Evolutionary conservation across 30 jellyfish, hydroid and myxozoan species (phyloP), one percentile per base, ranked within the genome.

Genomic region (Nemopilema nomurai): DNA sequence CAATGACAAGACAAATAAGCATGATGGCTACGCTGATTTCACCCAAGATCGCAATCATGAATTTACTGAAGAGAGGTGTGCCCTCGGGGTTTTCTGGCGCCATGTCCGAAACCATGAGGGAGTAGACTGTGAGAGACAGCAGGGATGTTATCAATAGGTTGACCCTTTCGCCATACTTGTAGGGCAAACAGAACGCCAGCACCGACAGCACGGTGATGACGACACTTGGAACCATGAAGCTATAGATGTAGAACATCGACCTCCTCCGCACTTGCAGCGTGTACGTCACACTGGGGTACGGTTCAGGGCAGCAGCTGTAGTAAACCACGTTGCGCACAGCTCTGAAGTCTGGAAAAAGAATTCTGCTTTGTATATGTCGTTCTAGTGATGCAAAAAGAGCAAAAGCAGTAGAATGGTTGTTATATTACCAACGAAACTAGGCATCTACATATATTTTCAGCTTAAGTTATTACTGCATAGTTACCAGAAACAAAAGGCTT

Each of bases 291-390:
- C 83, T 79, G 62, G 82, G 87, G 69, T 88, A 88, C 0, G 96
- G 96, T 50, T 88, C 87, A 4, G 96, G 96, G 23, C 96, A 88
- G 67, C 96, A 88, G 18, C 53, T 69, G 83, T 79, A 88, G 69
- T 13, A n/a, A 17, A 69, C 87, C 6, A 88, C 74, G 4, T 70
- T 74, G 23, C 78, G 23, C 26, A 31, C 75, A 17, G 96, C 91
- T 79, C 53, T 63, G n/a, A 88, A 79, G 52, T 81, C 96, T 88
- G 82, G 26, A 23, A 28, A 74, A 29, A 8, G 1, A 78, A 18
- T 51, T 8, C n/a, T n/a, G n/a, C n/a, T n/a, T n/a, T n/a, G n/a
- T n/a, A n/a, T n/a, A n/a, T n/a, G n/a, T n/a, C n/a, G n/a, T n/a
- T n/a, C n/a, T n/a, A n/a, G n/a, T n/a, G n/a, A n/a, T n/a, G n/a